Evolutionary conservation across 1,140 invertebrate genomes (phyloP), one percentile per base, ranked within the genome.

Genomic region (Bombyx mandarina): DNA sequence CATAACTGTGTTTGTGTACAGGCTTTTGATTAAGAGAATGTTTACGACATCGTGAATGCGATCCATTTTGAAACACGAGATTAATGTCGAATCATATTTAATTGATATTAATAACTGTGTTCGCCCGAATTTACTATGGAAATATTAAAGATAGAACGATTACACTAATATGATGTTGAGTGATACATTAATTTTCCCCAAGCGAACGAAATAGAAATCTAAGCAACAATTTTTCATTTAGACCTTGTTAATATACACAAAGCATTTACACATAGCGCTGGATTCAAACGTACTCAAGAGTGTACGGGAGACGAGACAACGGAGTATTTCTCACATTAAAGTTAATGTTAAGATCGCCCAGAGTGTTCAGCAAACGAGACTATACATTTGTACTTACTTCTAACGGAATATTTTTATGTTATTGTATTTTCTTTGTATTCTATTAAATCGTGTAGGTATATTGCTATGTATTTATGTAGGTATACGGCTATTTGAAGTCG

Each of bases 331-430:
- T 45, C 52, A 55, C 61, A 59, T 67, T 63, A 67, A 67, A 67
- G 57, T 61, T 63, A 67, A 63, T 63, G 65, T 53, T 52, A 66
- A 54, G 63, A 61, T 65, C 56, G 54, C 59, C 49, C 61, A 54
- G 58, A 61, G 53, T 56, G 54, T 48, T 42, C 9, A 52, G 8
- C 54, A 60, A 59, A 63, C 54, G 52, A 50, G 49, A 47, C 50
- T 56, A 61, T 56, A 45, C 50, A 18, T 18, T 18, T 18, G 54
- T 61, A 53, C 49, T 50, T 56, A 51, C 43, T 50, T 54, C 55
- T 42, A 42, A 47, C 54, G 54, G 55, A 57, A 56, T 53, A 61
- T 61, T 53, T 44, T 43, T 43, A 35, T 35, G 43, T 8, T 46
- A 45, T 60, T 50, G n/a, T 55, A 55, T 42, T 55, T 54, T 48